phyloP scores from a whole-genome alignment of 2,888 invertebrate species.

The Sminthurinus aureus region DNA sequence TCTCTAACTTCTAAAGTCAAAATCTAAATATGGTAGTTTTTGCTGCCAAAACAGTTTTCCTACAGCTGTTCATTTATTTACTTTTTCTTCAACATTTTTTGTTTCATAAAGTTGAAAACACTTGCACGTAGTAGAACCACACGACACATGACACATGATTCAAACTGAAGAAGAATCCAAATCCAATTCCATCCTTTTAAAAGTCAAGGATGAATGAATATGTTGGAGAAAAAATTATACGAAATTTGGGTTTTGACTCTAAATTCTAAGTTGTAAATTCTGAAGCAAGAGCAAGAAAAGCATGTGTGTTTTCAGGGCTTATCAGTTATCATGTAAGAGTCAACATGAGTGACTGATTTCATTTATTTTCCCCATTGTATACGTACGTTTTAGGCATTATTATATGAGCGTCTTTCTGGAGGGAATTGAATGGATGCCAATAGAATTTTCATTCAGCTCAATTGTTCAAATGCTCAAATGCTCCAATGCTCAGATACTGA shows the following conservation, averaged over 20 bases:
- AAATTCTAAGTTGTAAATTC: no score
- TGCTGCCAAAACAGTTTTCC: no score
- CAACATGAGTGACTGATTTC: slow-evolving; percentile 2
- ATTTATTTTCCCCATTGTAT: neutral
- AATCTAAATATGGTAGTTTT: no score
- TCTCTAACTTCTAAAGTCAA: no score
- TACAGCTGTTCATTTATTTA: neutral
- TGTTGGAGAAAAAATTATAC: neutral
- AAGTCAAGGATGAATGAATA: neutral
- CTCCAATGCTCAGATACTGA: neutral
- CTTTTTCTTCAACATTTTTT: neutral
- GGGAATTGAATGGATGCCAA: no score
- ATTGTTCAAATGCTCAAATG: neutral
- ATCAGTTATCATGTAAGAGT: neutral
- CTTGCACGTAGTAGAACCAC: no score
- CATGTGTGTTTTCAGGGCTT: slow-evolving; percentile 12
- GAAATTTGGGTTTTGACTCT: slow-evolving; percentile 26
- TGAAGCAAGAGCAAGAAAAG: no score
- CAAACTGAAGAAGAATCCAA: neutral
- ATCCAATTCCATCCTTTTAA: neutral
- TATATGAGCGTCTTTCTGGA: neutral
- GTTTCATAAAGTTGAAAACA: neutral
- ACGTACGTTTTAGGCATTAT: neutral
- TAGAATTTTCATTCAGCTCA: neutral
- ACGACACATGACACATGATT: neutral